These are phyloP conservation scores for Trididemnum miniatum DNA, from an alignment of 23 tunicate species.

Conservation along the genomic window DNA sequence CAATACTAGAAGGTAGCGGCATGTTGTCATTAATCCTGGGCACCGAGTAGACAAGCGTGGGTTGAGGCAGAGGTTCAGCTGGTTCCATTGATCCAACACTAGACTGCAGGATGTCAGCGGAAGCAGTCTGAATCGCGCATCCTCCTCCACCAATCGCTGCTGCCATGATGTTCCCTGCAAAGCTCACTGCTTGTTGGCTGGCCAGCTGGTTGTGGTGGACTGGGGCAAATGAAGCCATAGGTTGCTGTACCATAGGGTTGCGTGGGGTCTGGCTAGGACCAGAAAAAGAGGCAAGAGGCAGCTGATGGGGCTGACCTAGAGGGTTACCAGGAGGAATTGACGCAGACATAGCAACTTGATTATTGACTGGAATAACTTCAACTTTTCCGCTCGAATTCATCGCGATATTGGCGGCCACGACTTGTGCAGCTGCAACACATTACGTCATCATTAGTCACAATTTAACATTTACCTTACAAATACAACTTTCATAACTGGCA, in stretches of 20 bases:
- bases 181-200: conserved; percentile 53
- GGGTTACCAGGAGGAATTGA: conserved; percentile 39
- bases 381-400: conserved; percentile 54
- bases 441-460: too few species aligned
- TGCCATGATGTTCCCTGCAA: conserved; percentile 62
- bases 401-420: conserved; percentile 58
- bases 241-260: conserved; percentile 60
- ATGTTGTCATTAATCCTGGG: conserved; percentile 61
- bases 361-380: conserved; percentile 47
- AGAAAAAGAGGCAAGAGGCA: conserved; percentile 61
- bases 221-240: conserved; percentile 46
- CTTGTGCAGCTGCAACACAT: conserved; percentile 52
- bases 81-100: conserved; percentile 56
- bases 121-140: conserved; percentile 50
- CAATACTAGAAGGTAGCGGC: conserved; percentile 45
- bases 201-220: conserved; percentile 42
- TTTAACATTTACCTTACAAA: too few species aligned
- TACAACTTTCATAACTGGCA: too few species aligned
- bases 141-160: conserved; percentile 52
- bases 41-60: conserved; percentile 56
- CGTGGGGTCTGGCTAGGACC: conserved; percentile 31
- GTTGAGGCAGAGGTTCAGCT: conserved; percentile 55
- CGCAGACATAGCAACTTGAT: conserved; percentile 48
- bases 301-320: conserved; percentile 38
- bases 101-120: conserved; percentile 33